These are phyloP conservation scores for Rallus limicola DNA, from an alignment of 2,113 vertebrate genomes.

Conservation along the genomic window DNA sequence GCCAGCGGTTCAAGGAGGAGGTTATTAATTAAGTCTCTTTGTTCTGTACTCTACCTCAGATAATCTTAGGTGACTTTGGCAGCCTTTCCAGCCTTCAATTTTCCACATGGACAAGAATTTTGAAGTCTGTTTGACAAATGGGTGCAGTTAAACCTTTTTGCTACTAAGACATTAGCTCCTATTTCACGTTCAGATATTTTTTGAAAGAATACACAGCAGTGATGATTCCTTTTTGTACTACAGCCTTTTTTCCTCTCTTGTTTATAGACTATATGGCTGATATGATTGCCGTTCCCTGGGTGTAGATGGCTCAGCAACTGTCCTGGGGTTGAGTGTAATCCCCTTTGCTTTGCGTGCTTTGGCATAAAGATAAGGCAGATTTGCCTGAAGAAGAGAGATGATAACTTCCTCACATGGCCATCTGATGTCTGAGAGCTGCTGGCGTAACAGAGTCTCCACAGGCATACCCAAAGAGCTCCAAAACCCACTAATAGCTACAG, in stretches of 20 bases:
- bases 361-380: background rate
- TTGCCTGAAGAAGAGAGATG: background rate
- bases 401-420: background rate
- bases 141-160: background rate
- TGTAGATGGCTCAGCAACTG: background rate
- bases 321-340: background rate
- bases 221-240: background rate
- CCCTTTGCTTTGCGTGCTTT: background rate
- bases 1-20: background rate
- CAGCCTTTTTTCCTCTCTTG: background rate
- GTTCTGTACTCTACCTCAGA: background rate
- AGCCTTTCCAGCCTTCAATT: background rate
- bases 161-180: background rate
- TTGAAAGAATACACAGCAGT: background rate
- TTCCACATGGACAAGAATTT: background rate
- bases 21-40: background rate
- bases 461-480: background rate
- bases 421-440: background rate
- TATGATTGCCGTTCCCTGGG: background rate
- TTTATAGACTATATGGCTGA: background rate
- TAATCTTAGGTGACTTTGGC: background rate
- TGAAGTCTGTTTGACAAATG: background rate
- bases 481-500: background rate
- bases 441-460: background rate
- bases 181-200: background rate